Base-by-base conservation (phyloP, 2,888 invertebrate genomes). In the Zaprionus obscuricornis region DNA sequence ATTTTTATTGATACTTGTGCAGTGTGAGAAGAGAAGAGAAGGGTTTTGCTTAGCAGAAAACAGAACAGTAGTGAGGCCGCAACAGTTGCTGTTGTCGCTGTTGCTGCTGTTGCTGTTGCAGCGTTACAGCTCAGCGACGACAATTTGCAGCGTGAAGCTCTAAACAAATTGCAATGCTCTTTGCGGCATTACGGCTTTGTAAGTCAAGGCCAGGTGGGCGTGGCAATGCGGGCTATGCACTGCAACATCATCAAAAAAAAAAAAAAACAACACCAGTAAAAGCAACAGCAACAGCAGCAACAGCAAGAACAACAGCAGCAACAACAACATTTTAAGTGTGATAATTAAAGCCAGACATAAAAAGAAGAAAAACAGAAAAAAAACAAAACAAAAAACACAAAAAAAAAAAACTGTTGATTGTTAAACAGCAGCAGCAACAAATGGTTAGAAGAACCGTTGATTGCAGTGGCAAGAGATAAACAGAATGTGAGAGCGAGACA, bases 151-250 rank as follows among this genome's bases (percentile, higher is more conserved):
- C 22, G 4, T 22, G 4, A 7, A 22, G 22, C 22, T 22, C 22
- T 4, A 22, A 7, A 4, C 7, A 4, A 33, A 42, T n/a, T n/a
- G 49, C 51, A 79, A 69, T 56, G 69, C 69, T 75, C 73, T 75
- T 52, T 69, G 69, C 72, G 67, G 59, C 64, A 34, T 62, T 59
- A 73, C 52, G 67, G 69, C 69, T 71, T 78, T 83, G 52, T 74
- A 58, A 75, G 76, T 75, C 83, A 77, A 62, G 77, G 84, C 42
- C 66, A 37, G 7, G 27, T 55, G 68, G 79, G 70, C 74, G 64
- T 67, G 63, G 42, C 33, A 5, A n/a, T 2, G 6, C 22, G 46
- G 46, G 11, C 39, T n/a, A 50, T 55, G 31, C 58, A 24, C 40
- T 59, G 58, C 33, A n/a, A n/a, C 54, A 68, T 50, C 46, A 57